These are phyloP conservation scores for Solea solea DNA, from an alignment of 2,113 vertebrate species.

Conservation along the genomic window DNA sequence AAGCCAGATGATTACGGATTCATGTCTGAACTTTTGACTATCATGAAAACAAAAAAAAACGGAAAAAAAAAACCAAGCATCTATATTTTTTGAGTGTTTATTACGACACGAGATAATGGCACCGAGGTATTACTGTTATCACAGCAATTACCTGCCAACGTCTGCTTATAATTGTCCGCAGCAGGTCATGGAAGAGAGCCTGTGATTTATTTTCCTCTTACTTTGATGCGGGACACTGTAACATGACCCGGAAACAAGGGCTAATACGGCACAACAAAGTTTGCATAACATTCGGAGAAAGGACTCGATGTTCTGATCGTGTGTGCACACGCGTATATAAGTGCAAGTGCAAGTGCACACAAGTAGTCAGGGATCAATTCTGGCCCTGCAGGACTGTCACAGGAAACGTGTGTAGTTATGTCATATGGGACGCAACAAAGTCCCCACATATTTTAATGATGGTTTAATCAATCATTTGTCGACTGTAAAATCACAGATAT, in stretches of 20 bases:
- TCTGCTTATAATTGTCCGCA: slow-evolving; percentile 63
- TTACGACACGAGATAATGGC: slow-evolving; percentile 10
- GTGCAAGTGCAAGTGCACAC: not conserved
- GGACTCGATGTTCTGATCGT: slow-evolving; percentile 56
- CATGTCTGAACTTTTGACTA: slow-evolving; percentile 7
- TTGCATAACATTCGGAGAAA: slow-evolving; percentile 60
- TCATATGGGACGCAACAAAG: not conserved
- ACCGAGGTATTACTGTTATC: slow-evolving; percentile 55
- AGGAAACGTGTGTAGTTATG: slow-evolving; percentile 6
- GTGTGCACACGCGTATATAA: not conserved
- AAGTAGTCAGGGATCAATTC: slow-evolving; percentile 49
- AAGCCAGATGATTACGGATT: too few species aligned
- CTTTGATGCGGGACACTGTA: slow-evolving; percentile 62
- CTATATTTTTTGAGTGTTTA: too few species aligned
- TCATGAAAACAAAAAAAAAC: slow-evolving; percentile 12
- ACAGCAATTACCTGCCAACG: slow-evolving; percentile 52
- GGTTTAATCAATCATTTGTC: slow-evolving; percentile 2
- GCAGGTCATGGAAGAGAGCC: slow-evolving; percentile 67
- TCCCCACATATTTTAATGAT: slow-evolving; percentile 1
- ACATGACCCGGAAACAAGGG: slow-evolving; percentile 56
- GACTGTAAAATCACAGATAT: slow-evolving; percentile 10
- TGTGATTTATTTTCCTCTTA: slow-evolving; percentile 57
- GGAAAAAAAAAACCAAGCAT: not conserved
- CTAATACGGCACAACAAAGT: slow-evolving; percentile 67
- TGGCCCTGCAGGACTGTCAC: slow-evolving; percentile 41